Conservation (phyloP, 2,888 invertebrate species). For the Cryptocephalus primarius region DNA sequence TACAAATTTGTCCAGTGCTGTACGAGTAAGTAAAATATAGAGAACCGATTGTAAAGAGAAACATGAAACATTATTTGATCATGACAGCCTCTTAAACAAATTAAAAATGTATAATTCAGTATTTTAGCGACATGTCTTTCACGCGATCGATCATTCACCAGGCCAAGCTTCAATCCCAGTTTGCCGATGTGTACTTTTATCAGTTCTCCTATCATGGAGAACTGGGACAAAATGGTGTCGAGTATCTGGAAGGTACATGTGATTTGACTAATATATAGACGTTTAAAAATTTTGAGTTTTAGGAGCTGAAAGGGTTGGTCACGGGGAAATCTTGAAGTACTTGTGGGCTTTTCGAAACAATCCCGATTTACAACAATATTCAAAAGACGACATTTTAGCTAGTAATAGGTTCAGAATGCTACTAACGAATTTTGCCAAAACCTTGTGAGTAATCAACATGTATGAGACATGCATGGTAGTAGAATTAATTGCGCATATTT, state of each 20-base stretch:
- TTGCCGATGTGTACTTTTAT: conserved; percentile 10
- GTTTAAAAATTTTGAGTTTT: not conserved
- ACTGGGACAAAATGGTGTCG: conserved; percentile 1
- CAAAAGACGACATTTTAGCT: not conserved
- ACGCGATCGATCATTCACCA: conserved; percentile 5
- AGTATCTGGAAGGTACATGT: not conserved
- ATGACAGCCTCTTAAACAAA: too few relatives aligned
- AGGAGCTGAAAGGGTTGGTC: not conserved
- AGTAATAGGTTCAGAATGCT: conserved; percentile 2
- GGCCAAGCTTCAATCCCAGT: conserved; percentile 7
- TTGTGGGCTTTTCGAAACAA: not conserved
- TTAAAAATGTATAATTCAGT: conserved; percentile 2
- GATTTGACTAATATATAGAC: not conserved
- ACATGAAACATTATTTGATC: too few relatives aligned
- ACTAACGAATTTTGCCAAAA: conserved; percentile 7
- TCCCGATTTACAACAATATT: not conserved
- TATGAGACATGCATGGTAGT: too few relatives aligned
- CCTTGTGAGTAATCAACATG: conserved; percentile 3
- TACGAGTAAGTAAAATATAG: too few relatives aligned
- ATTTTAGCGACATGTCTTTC: conserved; percentile 7
- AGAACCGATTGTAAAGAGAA: too few relatives aligned
- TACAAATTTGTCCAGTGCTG: too few relatives aligned
- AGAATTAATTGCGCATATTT: not conserved
- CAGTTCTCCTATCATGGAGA: conserved; percentile 11
- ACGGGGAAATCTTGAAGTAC: not conserved